Percentiles rank a stretch among this genome's conserved stretches.
phyloP scores from a whole-genome alignment of 2,797 vertebrate genomes.

The Sebastes matsubarae region DNA sequence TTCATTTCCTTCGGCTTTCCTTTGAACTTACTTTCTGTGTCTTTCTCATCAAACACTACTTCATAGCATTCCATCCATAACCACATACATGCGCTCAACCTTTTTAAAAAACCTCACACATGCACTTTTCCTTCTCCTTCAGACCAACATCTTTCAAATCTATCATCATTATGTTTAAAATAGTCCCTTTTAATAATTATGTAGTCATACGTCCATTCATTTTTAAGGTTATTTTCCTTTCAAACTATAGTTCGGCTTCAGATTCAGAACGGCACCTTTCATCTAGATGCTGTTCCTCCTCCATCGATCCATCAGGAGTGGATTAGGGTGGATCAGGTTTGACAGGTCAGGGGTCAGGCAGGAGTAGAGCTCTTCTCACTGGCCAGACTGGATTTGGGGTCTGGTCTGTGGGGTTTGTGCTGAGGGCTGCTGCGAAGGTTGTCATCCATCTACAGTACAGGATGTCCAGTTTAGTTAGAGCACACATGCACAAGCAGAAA shows the following conservation, averaged over 20 bases:
- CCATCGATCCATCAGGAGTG: not conserved
- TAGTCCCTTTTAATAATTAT: conserved; percentile 30
- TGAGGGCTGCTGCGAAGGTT: conserved; percentile 97
- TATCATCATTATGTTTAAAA: conserved; percentile 57
- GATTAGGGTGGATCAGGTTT: conserved; percentile 1
- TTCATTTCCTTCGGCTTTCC: conserved; percentile 39
- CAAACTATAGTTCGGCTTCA: conserved; percentile 11
- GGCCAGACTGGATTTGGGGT: conserved; percentile 83
- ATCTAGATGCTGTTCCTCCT: not conserved
- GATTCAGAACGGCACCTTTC: conserved; percentile 28
- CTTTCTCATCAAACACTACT: conserved; percentile 39
- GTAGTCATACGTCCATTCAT: conserved; percentile 24
- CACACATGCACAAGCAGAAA: not conserved
- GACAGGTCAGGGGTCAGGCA: conserved; percentile 43
- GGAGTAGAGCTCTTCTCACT: conserved; percentile 78
- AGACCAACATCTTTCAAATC: conserved; percentile 59
- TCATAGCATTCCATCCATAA: conserved; percentile 54
- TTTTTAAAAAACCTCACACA: conserved; percentile 37
- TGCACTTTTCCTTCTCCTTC: conserved; percentile 49
- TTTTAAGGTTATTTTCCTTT: conserved; percentile 27
- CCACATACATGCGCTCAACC: conserved; percentile 52
- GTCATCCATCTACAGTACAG: conserved; percentile 93
- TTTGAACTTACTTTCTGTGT: conserved; percentile 45
- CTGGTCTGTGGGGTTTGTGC: conserved; percentile 89
- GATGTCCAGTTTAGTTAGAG: conserved; percentile 49